These are phyloP conservation scores for Tigriopus californicus DNA, from an alignment of 2,888 invertebrate genomes.

Conservation along the genomic window DNA sequence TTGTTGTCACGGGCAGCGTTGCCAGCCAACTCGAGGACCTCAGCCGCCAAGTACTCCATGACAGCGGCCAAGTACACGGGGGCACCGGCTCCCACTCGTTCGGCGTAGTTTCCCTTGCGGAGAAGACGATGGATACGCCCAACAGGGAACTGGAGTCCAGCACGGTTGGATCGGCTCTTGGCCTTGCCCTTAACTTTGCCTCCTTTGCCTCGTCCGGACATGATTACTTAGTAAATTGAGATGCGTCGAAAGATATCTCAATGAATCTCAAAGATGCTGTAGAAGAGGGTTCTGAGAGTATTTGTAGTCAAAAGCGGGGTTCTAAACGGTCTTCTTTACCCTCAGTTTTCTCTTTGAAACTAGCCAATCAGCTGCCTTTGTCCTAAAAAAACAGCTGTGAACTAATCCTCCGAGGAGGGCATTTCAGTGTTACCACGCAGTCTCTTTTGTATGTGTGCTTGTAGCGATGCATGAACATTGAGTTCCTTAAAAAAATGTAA, in stretches of 20 bases:
- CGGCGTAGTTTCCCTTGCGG: constrained; percentile 26
- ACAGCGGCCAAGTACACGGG: constrained; percentile 29
- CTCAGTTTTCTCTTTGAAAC: too few species aligned
- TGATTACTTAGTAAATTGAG: constrained; percentile 17
- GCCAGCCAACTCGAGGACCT: constrained; percentile 43
- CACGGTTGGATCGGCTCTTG: constrained; percentile 29
- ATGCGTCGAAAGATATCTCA: too few species aligned
- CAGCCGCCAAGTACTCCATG: constrained; percentile 45
- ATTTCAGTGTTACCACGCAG: too few species aligned
- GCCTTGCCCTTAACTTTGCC: constrained; percentile 35
- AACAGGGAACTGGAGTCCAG: constrained; percentile 25
- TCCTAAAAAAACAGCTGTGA: too few species aligned
- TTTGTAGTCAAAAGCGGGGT: too few species aligned
- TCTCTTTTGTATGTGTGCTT: too few species aligned
- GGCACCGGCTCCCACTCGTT: constrained; percentile 26
- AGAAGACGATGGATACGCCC: constrained; percentile 24
- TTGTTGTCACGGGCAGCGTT: constrained; percentile 45
- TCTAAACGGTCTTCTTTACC: too few species aligned
- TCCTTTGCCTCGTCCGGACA: constrained; percentile 31
- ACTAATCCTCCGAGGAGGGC: too few species aligned
- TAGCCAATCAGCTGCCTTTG: too few species aligned
- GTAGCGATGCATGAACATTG: too few species aligned
- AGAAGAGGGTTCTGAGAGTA: too few species aligned
- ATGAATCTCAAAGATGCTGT: not conserved
- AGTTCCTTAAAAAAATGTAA: too few species aligned